phyloP scores from a whole-genome alignment of 2,888 invertebrate species.

The Ormyrus pomaceus region DNA sequence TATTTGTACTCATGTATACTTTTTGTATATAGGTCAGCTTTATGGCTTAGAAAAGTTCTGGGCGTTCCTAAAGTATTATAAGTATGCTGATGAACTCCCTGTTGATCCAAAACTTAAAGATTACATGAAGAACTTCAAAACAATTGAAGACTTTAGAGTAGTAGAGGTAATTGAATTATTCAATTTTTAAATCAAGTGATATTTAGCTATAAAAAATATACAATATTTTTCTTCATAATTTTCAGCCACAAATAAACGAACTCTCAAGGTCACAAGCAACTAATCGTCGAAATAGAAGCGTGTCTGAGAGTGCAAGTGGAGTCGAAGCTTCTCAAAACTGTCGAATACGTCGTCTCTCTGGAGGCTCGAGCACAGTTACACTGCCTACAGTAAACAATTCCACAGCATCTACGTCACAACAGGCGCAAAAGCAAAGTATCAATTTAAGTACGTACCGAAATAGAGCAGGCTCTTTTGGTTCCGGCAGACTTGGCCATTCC shows the following conservation, averaged over 20 bases:
- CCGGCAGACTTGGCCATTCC: slow-evolving; percentile 67
- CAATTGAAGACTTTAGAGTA: slow-evolving; percentile 92
- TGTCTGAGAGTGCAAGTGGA: slow-evolving; percentile 80
- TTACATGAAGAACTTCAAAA: slow-evolving; percentile 87
- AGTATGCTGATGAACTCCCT: slow-evolving; percentile 84
- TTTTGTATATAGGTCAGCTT: slow-evolving; percentile 84
- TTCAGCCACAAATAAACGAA: slow-evolving; percentile 81
- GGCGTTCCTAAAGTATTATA: slow-evolving; percentile 98
- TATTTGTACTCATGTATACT: slow-evolving; percentile 30
- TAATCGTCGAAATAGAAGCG: slow-evolving; percentile 81
- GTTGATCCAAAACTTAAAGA: slow-evolving; percentile 86
- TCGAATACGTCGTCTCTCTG: slow-evolving; percentile 72
- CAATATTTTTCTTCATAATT: slow-evolving; percentile 51
- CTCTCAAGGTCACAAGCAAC: slow-evolving; percentile 76
- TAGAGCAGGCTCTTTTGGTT: slow-evolving; percentile 72
- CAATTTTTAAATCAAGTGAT: neutral
- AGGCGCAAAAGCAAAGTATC: slow-evolving; percentile 63
- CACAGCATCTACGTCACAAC: slow-evolving; percentile 58
- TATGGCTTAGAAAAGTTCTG: slow-evolving; percentile 99
- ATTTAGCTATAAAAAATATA: slow-evolving; percentile 3
- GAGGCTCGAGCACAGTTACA: slow-evolving; percentile 71
- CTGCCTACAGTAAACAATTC: slow-evolving; percentile 61
- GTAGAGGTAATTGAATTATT: slow-evolving; percentile 78
- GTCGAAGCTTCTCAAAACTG: slow-evolving; percentile 68
- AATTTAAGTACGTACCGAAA: slow-evolving; percentile 69